These are phyloP conservation scores for Halcyon leucocephala DNA, from an alignment of 2,797 vertebrate species.

Conservation along the genomic window DNA sequence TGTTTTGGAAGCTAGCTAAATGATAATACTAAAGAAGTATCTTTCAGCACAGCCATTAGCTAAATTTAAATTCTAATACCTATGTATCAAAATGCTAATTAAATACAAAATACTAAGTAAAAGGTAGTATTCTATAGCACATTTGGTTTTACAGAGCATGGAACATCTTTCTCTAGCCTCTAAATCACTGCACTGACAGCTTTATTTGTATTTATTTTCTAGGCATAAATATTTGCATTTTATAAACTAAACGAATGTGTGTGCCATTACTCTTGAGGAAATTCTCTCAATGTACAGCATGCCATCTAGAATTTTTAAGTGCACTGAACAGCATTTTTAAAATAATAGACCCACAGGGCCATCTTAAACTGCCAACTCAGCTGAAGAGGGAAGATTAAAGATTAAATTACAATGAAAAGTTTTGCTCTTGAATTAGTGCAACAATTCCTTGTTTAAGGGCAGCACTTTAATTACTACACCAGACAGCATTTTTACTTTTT, in stretches of 20 bases:
- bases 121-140: not conserved
- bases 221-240: conserved; percentile 13
- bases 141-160: not conserved
- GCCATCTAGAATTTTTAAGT: not conserved
- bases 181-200: not conserved
- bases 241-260: not conserved
- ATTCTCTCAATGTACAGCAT: not conserved
- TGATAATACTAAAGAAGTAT: not conserved
- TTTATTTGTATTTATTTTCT: not conserved
- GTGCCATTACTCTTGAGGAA: conserved; percentile 27
- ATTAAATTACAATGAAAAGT: not conserved
- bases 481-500: not conserved
- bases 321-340: conserved; percentile 14
- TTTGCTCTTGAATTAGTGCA: not conserved
- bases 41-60: not conserved
- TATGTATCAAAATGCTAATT: not conserved
- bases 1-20: not conserved
- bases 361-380: not conserved
- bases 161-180: not conserved
- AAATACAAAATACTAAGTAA: not conserved
- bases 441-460: not conserved
- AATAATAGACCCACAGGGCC: not conserved
- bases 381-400: not conserved
- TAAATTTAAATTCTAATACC: not conserved
- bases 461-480: not conserved